Base-by-base conservation (phyloP, 2,888 invertebrate genomes). In the Aphodius granarius region DNA sequence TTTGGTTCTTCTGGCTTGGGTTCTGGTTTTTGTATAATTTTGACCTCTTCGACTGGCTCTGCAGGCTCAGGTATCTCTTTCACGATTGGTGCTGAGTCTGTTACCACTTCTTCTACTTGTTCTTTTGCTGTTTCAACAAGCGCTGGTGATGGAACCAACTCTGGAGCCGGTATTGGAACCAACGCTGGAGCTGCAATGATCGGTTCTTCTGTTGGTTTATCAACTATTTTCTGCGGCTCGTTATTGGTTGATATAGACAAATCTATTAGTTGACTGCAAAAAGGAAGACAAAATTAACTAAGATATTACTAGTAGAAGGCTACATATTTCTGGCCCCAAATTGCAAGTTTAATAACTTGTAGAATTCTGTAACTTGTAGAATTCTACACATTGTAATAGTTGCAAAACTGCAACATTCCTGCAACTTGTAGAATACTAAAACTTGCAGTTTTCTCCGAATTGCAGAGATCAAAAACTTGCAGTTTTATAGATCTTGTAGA, bases 1-100 rank as follows among this genome's bases (percentile, higher is more conserved):
- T 68, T 68, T 13, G 72, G 75, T 77, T 77, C 73, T 15, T 43
- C 78, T 76, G 71, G 73, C 77, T 73, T 74, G n/a, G 62, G 23
- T 71, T 63, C 21, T 21, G 65, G 22, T 19, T 76, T 72, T 20
- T 73, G 73, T 5, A 72, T 16, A 62, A 19, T 75, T 66, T 22
- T 9, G 16, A 20, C 16, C 64, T 73, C 73, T 62, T 64, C n/a
- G 68, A 23, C 71, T 9, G 63, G 5, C 71, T 23, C 21, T 21
- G 73, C 66, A 22, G 66, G 16, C 21, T 66, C 63, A 23, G 71
- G 19, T 70, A 62, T 66, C 70, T 63, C 72, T 75, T 71, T 65
- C 71, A 74, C 74, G 65, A 17, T 76, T 74, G 73, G 72, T 66
- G 65, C 63, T 77, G 13, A 13, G 3, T 65, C 65, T 6, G 65